Conservation (phyloP, 2,888 invertebrate genomes). For the Rotaria magnacalcarata region DNA sequence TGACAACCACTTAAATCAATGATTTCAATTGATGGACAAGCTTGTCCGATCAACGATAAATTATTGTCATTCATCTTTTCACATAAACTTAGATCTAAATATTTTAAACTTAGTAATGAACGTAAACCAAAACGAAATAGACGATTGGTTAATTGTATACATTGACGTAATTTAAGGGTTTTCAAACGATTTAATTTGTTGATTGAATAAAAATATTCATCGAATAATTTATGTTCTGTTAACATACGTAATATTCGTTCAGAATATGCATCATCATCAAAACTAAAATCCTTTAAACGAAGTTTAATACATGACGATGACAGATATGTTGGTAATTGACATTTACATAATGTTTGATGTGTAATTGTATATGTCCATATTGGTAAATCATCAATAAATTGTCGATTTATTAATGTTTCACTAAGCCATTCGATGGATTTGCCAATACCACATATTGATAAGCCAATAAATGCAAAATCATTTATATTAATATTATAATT, state of each 20-base stretch:
- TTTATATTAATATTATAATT: background rate
- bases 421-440: background rate
- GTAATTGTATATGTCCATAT: background rate
- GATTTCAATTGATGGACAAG: background rate
- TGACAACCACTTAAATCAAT: conserved; percentile 5
- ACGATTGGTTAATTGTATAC: conserved; percentile 1
- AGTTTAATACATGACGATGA: conserved; percentile 2
- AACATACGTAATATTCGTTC: background rate
- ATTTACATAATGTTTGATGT: conserved; percentile 2
- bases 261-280: background rate
- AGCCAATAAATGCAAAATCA: conserved; percentile 13
- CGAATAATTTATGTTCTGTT: background rate
- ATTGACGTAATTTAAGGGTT: background rate
- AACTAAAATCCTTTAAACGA: conserved; percentile 1
- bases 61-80: background rate
- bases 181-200: background rate
- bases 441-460: background rate
- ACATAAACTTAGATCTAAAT: background rate
- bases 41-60: background rate
- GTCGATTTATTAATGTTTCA: background rate
- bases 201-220: conserved; percentile 3
- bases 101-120: background rate
- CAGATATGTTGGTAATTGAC: background rate
- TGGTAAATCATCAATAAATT: conserved; percentile 10
- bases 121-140: background rate